A percentile compares a stretch with the other conserved stretches of the same genome.
These are phyloP conservation scores for Erpobdella octoculata DNA, from an alignment of 2,888 invertebrate species.

Conservation along the genomic window DNA sequence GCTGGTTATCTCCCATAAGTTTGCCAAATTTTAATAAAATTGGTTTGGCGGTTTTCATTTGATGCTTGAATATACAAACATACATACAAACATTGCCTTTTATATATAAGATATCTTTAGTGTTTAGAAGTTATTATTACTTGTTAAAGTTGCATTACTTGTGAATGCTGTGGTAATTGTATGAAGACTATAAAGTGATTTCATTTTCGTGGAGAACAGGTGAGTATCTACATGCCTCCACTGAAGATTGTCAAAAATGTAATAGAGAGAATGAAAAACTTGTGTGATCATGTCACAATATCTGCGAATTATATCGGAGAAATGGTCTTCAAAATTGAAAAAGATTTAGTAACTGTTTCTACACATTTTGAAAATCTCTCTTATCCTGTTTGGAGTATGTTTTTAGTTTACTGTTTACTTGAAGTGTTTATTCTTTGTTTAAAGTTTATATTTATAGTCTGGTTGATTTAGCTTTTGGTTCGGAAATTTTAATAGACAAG, in stretches of 20 bases:
- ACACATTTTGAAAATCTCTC: conserved; percentile 70
- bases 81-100: too few species aligned
- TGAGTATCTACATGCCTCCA: conserved; percentile 69
- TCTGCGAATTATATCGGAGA: conserved; percentile 66
- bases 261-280: conserved; percentile 74
- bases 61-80: too few species aligned
- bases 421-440: neutral
- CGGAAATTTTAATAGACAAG: too few species aligned
- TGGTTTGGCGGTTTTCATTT: too few species aligned
- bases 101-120: too few species aligned
- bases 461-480: too few species aligned
- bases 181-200: neutral
- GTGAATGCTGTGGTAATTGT: too few species aligned
- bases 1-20: too few species aligned
- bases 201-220: conserved; percentile 54
- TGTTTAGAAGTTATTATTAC: too few species aligned
- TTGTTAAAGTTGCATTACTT: too few species aligned
- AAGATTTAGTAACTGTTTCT: conserved; percentile 70
- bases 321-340: conserved; percentile 64
- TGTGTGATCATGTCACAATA: conserved; percentile 66
- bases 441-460: neutral
- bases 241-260: conserved; percentile 69
- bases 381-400: conserved; percentile 57
- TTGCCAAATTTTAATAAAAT: too few species aligned
- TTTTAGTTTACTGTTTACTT: neutral